Base-by-base conservation (phyloP, 2,888 invertebrate genomes). In the Rotaria macrura region DNA sequence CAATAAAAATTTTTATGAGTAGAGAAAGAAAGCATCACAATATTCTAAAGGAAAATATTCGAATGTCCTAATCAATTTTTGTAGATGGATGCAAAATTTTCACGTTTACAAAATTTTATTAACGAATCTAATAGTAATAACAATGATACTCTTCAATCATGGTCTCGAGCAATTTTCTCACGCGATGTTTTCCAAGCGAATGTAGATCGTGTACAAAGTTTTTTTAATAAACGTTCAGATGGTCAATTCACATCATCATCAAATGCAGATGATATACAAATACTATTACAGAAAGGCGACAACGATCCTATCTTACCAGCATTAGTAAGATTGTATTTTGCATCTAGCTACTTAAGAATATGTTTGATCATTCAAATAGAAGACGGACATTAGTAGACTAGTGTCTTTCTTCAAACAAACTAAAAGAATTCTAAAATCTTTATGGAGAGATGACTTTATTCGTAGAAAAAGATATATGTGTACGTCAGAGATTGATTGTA, bases 1-100 rank as follows among this genome's bases (percentile, higher is more conserved):
- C 65, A 65, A 34, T 65, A 65, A 65, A 65, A 65, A 65, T 65
- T 65, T 65, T 65, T 65, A 65, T 34, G 65, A 65, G 65, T 65
- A 65, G 65, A 34, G 34, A 34, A 34, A 65, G 29, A 65, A 34
- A 20, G 65, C 17, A 34, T 38, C 14, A n/a, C 12, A 29, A 14
- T 65, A 1, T 65, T 17, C 12, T 20, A 4, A 34, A 7, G 34
- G 4, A 17, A 34, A 65, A 34, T 7, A 0, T 25, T 54, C 2
- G 4, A 65, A 34, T 17, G 3, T 34, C 65, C 29, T 65, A 29
- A 29, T 65, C 6, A 65, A 65, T 34, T 65, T 65, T 65, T 65
- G 29, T 65, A 65, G 65, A 65, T 65, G 65, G 65, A 65, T 12
- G 17, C 29, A 17, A 65, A 65, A 65, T 65, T 17, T 65, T 29